Evolutionary conservation across 2,113 vertebrate species (phyloP), one percentile per base, ranked within the genome.

Genomic region (Aspidoscelis tigris): DNA sequence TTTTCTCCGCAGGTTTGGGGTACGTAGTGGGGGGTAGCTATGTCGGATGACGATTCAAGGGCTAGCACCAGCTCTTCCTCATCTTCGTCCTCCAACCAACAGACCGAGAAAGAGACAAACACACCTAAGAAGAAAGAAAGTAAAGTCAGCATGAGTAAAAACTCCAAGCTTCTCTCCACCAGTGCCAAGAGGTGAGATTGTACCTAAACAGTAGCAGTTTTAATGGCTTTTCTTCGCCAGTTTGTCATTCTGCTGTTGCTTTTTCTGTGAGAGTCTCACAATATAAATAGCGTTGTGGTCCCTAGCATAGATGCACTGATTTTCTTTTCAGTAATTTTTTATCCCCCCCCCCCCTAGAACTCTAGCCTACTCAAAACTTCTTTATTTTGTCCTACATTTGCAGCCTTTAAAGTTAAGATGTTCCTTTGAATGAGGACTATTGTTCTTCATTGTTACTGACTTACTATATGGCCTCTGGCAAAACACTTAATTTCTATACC

Each of bases 21-120:
- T 95, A 94, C 94, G 95, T 96, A 96, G 95, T 94, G 94, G 95
- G 96, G 96, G 97, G 96, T 97, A 97, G 96, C 95, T 97, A 98
- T 99, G 98, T 99, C 98, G 96, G 98, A 99, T 98, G 98, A 99
- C 96, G 98, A 99, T 97, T 99, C 98, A 84, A 97, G 97, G 96
- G 97, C 98, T 96, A 99, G 98, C 96, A 97, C 97, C 95, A 98
- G 97, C 96, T 98, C 98, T 96, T 97, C 97, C 39, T 99, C 97
- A 88, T 97, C 97, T 85, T 97, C 98, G 86, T 98, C 97, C 80
- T 98, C 96, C 92, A 96, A 94, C 92, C 97, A 97, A 93, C 97
- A 97, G 89, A 96, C 96, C 84, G 97, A 98, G 88, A 95, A 95
- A 81, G 97, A 96, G 92, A 96, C 94, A 87, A 96, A 89, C 94